Base-by-base conservation (phyloP, 2,888 invertebrate species). In the Drosophila nr. fundita region DNA sequence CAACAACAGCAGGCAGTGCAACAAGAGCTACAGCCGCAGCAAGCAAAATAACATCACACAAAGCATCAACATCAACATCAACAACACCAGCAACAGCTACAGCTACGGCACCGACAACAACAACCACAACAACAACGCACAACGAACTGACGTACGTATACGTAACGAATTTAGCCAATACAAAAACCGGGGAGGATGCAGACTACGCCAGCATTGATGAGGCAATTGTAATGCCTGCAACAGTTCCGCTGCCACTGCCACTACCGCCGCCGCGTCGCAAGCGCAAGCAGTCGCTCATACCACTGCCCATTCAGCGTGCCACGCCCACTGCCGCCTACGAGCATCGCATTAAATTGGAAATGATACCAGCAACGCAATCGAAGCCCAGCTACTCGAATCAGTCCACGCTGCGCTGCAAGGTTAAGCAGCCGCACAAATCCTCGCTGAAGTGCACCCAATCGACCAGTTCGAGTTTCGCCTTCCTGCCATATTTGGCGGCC, bases 81-180 rank as follows among this genome's bases (percentile, higher is more conserved):
- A 5, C 78, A 54, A n/a, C 68, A 29, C 11, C 75, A 45, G 30
- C 82, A 66, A 29, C 80, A 67, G 61, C 79, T 60, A 60, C 84
- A 71, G 2, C 69, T 32, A 13, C 68, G 24, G 15, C 66, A 53
- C 11, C 65, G 40, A 24, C 45, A 36, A 29, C 66, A 63, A 42
- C 75, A 42, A 30, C 85, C 38, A 32, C 85, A 73, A 29, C 80
- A 70, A 63, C 79, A 64, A 66, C 82, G 74, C 86, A 89, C 86
- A 85, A 89, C 88, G 86, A 86, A 83, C 89, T 90, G 92, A 93
- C 92, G 93, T 93, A 93, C 92, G 93, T 93, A 93, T 93, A 90
- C 91, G 92, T 92, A 90, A 91, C 86, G 89, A 90, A 89, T 89
- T 90, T 91, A 91, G 83, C 78, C 69, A 82, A 83, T 82, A 83